Percentiles rank a stretch among this genome's conserved stretches.
These are phyloP conservation scores for Stenoptilia bipunctidactyla DNA, from an alignment of 2,888 invertebrate species.

Conservation along the genomic window DNA sequence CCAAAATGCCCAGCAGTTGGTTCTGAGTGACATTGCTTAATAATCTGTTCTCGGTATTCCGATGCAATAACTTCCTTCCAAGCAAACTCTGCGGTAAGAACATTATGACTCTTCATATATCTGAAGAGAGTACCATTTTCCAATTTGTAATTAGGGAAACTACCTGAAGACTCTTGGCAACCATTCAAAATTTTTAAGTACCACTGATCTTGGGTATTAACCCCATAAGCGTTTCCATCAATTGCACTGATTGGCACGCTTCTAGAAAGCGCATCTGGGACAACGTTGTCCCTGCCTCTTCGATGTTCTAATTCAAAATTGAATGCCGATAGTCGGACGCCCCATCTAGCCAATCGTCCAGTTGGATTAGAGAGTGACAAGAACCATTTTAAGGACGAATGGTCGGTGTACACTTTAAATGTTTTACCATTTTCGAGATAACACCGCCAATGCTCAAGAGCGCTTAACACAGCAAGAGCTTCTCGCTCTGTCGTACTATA, in stretches of 20 bases:
- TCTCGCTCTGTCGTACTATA: slow-evolving; percentile 22
- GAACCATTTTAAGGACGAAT: slow-evolving; percentile 19
- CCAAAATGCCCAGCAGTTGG: slow-evolving; percentile 17
- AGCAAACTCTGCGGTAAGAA: slow-evolving; percentile 13
- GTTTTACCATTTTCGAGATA: slow-evolving; percentile 17
- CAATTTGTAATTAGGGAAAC: slow-evolving; percentile 13
- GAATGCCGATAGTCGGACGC: slow-evolving; percentile 17
- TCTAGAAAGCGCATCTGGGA: slow-evolving; percentile 18
- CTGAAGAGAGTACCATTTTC: slow-evolving; percentile 14
- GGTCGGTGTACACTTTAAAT: slow-evolving; percentile 18
- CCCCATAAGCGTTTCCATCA: background rate
- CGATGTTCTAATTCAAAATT: slow-evolving; percentile 19
- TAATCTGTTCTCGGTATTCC: slow-evolving; percentile 5
- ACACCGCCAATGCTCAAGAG: slow-evolving; percentile 22
- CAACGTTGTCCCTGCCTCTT: slow-evolving; percentile 16
- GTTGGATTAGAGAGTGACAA: slow-evolving; percentile 16
- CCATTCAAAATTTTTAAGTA: no score
- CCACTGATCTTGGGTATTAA: no score
- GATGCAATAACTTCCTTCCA: slow-evolving; percentile 20
- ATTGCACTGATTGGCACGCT: slow-evolving; percentile 5
- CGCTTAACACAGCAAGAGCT: slow-evolving; percentile 18
- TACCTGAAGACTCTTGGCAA: slow-evolving; percentile 8
- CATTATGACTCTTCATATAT: slow-evolving; percentile 7
- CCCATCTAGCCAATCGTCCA: slow-evolving; percentile 20
- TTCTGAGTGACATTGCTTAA: slow-evolving; percentile 15